Evolutionary conservation across 2,113 vertebrate species (phyloP).

Genomic region (Tetrax tetrax): DNA sequence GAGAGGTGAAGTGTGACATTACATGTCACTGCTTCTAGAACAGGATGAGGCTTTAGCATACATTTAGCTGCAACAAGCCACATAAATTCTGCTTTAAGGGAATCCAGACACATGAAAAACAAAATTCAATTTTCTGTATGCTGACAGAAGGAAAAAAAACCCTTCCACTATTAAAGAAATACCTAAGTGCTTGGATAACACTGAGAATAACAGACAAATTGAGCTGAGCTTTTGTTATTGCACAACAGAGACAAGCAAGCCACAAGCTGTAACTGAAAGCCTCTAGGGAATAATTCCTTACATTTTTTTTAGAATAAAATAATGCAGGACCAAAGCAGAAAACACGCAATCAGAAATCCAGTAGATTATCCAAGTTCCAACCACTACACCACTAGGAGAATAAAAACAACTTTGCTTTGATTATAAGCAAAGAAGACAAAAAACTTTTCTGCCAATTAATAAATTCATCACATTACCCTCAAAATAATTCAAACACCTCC

Average conservation of each 20-base stretch:
- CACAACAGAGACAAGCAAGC: not conserved
- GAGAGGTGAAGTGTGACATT: not conserved
- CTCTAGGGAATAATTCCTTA: slow-evolving; percentile 41
- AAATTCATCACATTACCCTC: not conserved
- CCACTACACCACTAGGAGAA: not conserved
- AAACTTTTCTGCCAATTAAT: not conserved
- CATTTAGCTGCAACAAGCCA: not conserved
- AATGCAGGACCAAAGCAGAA: not conserved
- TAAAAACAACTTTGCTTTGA: not conserved
- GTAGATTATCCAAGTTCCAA: not conserved
- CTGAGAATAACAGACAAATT: not conserved
- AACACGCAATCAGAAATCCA: not conserved
- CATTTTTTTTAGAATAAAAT: slow-evolving; percentile 27
- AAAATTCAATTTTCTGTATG: not conserved
- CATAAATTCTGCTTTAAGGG: not conserved
- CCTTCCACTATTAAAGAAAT: not conserved
- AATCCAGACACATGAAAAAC: not conserved
- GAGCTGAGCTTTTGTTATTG: not conserved
- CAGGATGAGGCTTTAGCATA: not conserved
- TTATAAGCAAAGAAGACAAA: not conserved
- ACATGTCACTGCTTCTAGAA: not conserved
- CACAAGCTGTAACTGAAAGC: not conserved
- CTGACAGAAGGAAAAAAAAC: not conserved
- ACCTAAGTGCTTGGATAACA: not conserved
- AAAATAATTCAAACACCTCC: not conserved